phyloP scores from a whole-genome alignment of 37 sponge, comb jelly and placozoan genomes.

The Aplysina aerophoba region DNA sequence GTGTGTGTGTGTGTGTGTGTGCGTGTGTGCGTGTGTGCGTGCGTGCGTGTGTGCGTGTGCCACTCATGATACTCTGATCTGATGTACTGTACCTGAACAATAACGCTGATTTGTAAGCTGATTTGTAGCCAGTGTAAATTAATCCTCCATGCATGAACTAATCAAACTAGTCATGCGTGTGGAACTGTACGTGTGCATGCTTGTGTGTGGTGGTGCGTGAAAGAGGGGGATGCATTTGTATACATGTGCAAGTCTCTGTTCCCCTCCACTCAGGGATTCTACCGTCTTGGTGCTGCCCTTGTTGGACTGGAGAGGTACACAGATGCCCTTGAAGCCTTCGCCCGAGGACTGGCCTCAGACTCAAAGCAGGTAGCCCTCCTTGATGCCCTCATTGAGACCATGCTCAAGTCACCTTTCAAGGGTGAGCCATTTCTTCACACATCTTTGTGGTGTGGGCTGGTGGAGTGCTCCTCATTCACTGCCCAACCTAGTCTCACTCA shows the following conservation, averaged over 20 bases:
- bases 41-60: slow-evolving; percentile 1
- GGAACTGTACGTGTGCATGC: too few relatives aligned
- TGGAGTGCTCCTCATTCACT: too few relatives aligned
- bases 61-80: neutral
- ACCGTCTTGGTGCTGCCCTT: slow-evolving; percentile 85
- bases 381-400: slow-evolving; percentile 71
- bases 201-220: neutral
- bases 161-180: neutral
- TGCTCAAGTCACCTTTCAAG: slow-evolving; percentile 75
- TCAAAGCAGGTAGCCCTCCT: slow-evolving; percentile 71
- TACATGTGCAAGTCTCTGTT: neutral
- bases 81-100: too few relatives aligned
- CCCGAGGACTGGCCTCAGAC: slow-evolving; percentile 85
- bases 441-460: neutral
- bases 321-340: slow-evolving; percentile 82
- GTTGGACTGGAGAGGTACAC: slow-evolving; percentile 67
- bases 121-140: neutral
- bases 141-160: neutral
- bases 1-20: slow-evolving; percentile 5
- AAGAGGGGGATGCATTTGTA: too few relatives aligned
- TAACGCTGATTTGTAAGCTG: neutral
- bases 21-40: neutral
- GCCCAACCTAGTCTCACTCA: too few relatives aligned
- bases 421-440: slow-evolving; percentile 54
- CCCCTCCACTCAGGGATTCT: slow-evolving; percentile 70